These are phyloP conservation scores for Aspidoscelis tigris DNA, from an alignment of 2,113 vertebrate species.

Conservation along the genomic window DNA sequence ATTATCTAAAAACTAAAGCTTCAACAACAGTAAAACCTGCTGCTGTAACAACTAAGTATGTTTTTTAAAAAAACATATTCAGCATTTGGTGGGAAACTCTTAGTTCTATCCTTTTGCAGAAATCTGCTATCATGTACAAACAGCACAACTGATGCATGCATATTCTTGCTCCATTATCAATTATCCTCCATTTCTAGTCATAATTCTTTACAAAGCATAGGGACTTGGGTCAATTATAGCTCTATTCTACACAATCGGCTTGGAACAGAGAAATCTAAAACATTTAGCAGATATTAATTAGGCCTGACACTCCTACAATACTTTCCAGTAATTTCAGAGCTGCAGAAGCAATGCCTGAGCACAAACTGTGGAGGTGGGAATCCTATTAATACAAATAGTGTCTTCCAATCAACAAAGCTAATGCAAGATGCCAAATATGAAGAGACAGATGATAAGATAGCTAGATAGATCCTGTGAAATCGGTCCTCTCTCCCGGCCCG, in stretches of 20 bases:
- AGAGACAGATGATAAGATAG: neutral
- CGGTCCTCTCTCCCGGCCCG: neutral
- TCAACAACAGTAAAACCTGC: constrained; percentile 2
- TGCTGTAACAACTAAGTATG: constrained; percentile 12
- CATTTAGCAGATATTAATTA: neutral
- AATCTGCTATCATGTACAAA: neutral
- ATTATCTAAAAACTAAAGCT: constrained; percentile 33
- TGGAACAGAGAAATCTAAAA: neutral
- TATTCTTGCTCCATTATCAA: neutral
- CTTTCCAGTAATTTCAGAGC: neutral
- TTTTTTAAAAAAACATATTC: neutral
- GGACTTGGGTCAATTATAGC: constrained; percentile 2
- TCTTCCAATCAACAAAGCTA: neutral
- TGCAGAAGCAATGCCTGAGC: neutral
- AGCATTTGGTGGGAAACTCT: neutral
- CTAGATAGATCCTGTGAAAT: neutral
- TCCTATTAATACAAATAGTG: constrained; percentile 5
- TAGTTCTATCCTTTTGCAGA: rapidly evolving
- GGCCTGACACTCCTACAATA: neutral
- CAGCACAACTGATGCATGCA: neutral
- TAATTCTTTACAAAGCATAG: neutral
- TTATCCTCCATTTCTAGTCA: neutral
- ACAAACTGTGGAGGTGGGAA: neutral
- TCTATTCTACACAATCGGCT: neutral
- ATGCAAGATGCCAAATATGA: neutral